Conservation (phyloP, 2,888 invertebrate genomes). For the Aproaerema taeniolella region DNA sequence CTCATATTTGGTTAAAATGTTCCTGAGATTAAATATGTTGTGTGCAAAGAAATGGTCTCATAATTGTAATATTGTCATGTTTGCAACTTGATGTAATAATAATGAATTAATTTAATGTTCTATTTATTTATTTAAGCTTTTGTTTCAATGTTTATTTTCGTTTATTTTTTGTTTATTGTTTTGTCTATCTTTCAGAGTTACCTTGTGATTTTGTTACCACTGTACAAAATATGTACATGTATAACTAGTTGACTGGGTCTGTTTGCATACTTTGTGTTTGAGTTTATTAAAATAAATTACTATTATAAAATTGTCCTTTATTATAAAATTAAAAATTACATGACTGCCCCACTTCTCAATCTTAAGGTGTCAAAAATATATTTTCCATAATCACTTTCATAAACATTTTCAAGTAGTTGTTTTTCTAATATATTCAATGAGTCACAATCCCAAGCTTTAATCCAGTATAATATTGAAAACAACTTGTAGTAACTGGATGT, state of each 20-base stretch:
- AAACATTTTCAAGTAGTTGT: constrained; percentile 48
- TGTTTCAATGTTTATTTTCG: too few species aligned
- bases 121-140: too few species aligned
- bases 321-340: constrained; percentile 16
- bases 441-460: constrained; percentile 58
- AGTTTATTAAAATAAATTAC: constrained; percentile 22
- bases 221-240: constrained; percentile 24
- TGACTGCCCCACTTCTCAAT: constrained; percentile 41
- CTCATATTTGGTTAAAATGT: neutral
- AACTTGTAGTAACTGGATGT: constrained; percentile 66
- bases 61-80: too few species aligned
- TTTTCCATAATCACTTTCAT: constrained; percentile 48
- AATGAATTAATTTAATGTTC: too few species aligned
- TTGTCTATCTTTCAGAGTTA: constrained; percentile 44
- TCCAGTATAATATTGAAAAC: constrained; percentile 74
- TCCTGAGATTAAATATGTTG: neutral
- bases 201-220: constrained; percentile 37
- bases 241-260: constrained; percentile 24
- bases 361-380: constrained; percentile 60
- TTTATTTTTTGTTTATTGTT: too few species aligned
- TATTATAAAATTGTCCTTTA: constrained; percentile 13
- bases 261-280: constrained; percentile 23
- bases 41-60: too few species aligned
- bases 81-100: too few species aligned
- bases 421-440: constrained; percentile 57